Conservation (phyloP, 2,797 vertebrate genomes). For the Neoniphon sammara region DNA sequence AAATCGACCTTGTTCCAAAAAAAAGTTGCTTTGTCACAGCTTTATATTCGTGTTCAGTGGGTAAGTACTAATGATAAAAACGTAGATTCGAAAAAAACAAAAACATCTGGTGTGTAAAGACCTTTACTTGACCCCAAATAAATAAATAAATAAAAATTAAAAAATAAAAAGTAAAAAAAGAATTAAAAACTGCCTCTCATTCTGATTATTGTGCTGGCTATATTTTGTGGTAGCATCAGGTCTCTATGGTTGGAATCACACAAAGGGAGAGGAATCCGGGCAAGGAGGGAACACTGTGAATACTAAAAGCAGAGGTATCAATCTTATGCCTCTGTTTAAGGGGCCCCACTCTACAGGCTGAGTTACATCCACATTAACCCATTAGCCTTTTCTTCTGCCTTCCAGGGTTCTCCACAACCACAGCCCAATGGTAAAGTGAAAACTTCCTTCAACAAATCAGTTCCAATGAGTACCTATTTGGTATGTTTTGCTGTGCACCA, state of each 20-base stretch:
- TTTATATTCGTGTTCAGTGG: too few species aligned
- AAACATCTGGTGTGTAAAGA: neutral
- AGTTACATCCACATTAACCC: slow-evolving; percentile 9
- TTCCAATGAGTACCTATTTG: slow-evolving; percentile 98
- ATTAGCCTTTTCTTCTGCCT: slow-evolving; percentile 11
- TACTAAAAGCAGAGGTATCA: slow-evolving; percentile 1
- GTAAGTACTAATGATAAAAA: too few species aligned
- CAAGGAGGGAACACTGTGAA: slow-evolving; percentile 13
- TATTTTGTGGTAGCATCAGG: neutral
- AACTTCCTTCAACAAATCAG: slow-evolving; percentile 87
- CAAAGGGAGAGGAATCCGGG: neutral
- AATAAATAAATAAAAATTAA: too few species aligned
- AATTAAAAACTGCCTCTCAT: too few species aligned
- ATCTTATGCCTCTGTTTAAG: neutral
- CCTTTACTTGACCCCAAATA: too few species aligned
- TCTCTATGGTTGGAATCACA: neutral
- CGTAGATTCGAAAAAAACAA: too few species aligned
- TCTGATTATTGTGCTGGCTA: too few species aligned
- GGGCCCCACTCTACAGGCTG: neutral
- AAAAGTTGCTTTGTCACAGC: too few species aligned
- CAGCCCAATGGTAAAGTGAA: slow-evolving; percentile 70
- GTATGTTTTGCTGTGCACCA: slow-evolving; percentile 97
- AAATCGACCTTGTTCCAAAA: too few species aligned
- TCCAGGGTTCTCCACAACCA: slow-evolving; percentile 52
- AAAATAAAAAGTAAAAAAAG: too few species aligned